Base-by-base conservation (phyloP, 2,888 invertebrate genomes). In the Cryptosula pallasiana region DNA sequence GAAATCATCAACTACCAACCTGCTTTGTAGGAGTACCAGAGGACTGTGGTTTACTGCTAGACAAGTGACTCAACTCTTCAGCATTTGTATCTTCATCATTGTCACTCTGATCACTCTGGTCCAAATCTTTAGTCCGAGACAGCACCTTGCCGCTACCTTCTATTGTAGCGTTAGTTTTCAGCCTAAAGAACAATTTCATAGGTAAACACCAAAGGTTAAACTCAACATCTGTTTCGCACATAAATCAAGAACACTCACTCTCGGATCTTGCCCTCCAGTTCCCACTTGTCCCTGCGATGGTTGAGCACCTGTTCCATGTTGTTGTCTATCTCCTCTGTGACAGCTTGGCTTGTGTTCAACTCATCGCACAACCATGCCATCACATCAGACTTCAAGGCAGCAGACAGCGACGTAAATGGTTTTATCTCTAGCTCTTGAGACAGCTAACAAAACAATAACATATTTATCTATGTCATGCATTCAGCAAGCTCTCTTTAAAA, bases 301-400 rank as follows among this genome's bases (percentile, higher is more conserved):
- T 92, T 93, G 75, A 91, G 91, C 75, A 93, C 91, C 72, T 90
- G 91, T 76, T 97, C 96, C 70, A 97, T 87, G 74, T 91, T 91
- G 35, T 89, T 90, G 80, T 97, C 97, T 72, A 97, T 91, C 85
- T 96, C 95, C 81, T 79, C 76, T 25, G 93, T 87, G 76, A 96
- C 92, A 13, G 92, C 90, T 86, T 95, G 94, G 85, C 95, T 95
- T 86, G 94, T 93, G 63, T 97, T 88, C 77, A 98, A 88, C 84
- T 98, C 96, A 85, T 97, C 94, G 86, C 96, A 96, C 34, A 97
- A 88, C 86, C 92, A 95, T 0, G 93, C 92, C 69, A 97, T 86
- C 79, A 96, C 92, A 76, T 91, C 90, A 0, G 94, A 91, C 83
- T 97, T 97, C 77, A 91, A 90, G 0, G 92, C 91, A 1, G 95